These are phyloP conservation scores for Heliconius ismenius DNA, from an alignment of 2,888 invertebrate genomes.

Conservation along the genomic window DNA sequence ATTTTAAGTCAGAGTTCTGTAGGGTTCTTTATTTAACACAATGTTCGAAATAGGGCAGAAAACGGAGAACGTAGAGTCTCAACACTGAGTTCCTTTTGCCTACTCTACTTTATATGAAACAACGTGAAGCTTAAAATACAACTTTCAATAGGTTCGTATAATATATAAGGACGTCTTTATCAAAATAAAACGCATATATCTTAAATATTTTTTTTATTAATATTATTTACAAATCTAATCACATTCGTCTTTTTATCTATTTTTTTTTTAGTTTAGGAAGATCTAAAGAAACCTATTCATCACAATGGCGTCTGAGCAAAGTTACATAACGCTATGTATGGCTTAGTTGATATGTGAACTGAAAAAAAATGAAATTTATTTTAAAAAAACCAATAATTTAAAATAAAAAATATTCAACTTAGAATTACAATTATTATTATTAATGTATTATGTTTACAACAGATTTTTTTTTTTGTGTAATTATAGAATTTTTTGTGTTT, in stretches of 20 bases:
- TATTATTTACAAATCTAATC: conserved; percentile 81
- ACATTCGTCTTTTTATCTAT: conserved; percentile 76
- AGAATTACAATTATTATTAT: neutral
- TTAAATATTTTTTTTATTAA: conserved; percentile 64
- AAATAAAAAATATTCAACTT: neutral
- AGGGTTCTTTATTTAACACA: no score
- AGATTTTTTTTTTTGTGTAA: neutral
- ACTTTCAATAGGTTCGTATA: no score
- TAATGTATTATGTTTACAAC: neutral
- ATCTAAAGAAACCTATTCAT: conserved; percentile 57
- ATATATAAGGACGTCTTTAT: conserved; percentile 10
- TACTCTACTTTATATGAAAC: no score
- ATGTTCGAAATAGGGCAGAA: no score
- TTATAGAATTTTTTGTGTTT: neutral
- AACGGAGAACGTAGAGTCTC: no score
- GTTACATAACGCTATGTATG: conserved; percentile 48
- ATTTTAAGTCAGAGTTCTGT: no score
- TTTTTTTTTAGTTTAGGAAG: conserved; percentile 57
- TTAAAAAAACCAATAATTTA: neutral
- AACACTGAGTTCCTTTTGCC: no score
- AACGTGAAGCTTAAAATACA: no score
- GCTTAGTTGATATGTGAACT: conserved; percentile 19
- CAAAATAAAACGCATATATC: conserved; percentile 41
- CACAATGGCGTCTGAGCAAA: conserved; percentile 54
- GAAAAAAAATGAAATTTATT: neutral